Evolutionary conservation across 1,140 invertebrate genomes (phyloP), one percentile per base, ranked within the genome.

Genomic region (Lysiphlebus fabarum): DNA sequence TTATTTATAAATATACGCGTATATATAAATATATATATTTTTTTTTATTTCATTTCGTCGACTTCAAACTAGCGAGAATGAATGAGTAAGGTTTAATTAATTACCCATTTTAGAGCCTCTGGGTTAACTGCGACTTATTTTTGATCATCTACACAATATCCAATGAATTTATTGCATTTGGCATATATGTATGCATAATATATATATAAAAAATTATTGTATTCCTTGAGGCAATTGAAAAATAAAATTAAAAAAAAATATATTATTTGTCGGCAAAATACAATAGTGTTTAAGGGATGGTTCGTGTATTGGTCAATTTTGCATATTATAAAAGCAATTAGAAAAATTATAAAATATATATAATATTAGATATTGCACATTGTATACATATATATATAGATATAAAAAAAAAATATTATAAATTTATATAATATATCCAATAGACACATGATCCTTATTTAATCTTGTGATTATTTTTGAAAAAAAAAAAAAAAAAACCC

Each of bases 381-480:
- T 74, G 72, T 78, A 78, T 78, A 78, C 73, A 76, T 77, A n/a
- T n/a, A n/a, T n/a, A n/a, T n/a, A n/a, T n/a, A n/a, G n/a, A n/a
- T n/a, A n/a, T n/a, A n/a, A n/a, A n/a, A n/a, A 78, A 78, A 75
- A 78, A 78, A 79, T 78, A 78, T 78, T 73, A 77, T 79, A 79
- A 79, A 78, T n/a, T n/a, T n/a, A n/a, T n/a, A n/a, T n/a, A n/a
- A n/a, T n/a, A n/a, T n/a, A n/a, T n/a, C n/a, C n/a, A n/a, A n/a
- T n/a, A n/a, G n/a, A n/a, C n/a, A n/a, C 17, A 71, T 68, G 62
- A 26, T 4, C 17, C 17, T 26, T n/a, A n/a, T n/a, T 26, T 26
- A 2, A 26, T 26, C 17, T 26, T n/a, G n/a, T n/a, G n/a, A n/a
- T n/a, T n/a, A n/a, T n/a, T n/a, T n/a, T n/a, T n/a, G n/a, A n/a